Evolutionary conservation across 2,113 vertebrate species (phyloP), one percentile per base, ranked within the genome.

Genomic region (Alethe castanea): DNA sequence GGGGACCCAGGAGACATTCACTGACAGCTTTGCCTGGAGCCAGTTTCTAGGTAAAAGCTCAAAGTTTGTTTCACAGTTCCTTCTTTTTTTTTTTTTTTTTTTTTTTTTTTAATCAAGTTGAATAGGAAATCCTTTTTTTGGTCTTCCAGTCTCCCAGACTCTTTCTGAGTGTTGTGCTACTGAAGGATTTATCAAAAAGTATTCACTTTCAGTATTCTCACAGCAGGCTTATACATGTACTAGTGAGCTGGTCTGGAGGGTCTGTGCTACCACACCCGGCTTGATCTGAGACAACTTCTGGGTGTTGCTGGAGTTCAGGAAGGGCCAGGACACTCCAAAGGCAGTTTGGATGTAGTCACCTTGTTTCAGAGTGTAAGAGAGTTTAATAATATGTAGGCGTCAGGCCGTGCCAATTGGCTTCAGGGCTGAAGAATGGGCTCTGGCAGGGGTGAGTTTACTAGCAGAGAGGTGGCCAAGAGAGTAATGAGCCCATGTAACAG

Each of bases 351-450:
- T 86, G 52, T 0, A 3, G 56, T 24, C 71, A 78, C 86, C 71
- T 95, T 91, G 76, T 90, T 90, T 92, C 67, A 86, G 82, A 90
- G 64, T 2, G 42, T 90, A 86, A 33, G 19, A 42, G 11, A 67
- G 35, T 88, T 86, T 83, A 94, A 54, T 86, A 81, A 56, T 31
- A 56, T 3, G 88, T 70, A 81, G 76, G 60, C 2, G 1, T 81
- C 13, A 70, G 73, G 52, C 76, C 0, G 11, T 96, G 95, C 95
- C 95, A 94, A 47, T 78, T 97, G 76, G 91, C 95, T 94, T 50
- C 78, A 69, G 88, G 94, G 71, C 86, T 90, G 60, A 86, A 92
- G 96, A 95, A 94, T 56, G 88, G 94, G 64, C 86, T 94, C 82
- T 94, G 92, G 92, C 88, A 78, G 0, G 3, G 38, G 38, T 88